Evolutionary conservation across 2,888 invertebrate genomes (phyloP).

Genomic region (Drosophila paucipuncta): DNA sequence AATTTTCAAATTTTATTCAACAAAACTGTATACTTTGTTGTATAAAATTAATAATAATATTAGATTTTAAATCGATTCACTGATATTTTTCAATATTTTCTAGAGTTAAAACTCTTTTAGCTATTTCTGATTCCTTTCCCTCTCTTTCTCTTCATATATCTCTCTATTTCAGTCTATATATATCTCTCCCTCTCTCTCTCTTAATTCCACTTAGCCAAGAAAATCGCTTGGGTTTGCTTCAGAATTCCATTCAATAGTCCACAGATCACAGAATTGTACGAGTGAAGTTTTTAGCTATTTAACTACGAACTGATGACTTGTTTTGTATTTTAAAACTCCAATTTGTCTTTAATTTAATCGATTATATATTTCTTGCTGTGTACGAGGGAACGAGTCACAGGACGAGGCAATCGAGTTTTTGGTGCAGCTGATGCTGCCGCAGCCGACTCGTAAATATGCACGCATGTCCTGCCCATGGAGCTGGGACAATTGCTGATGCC

Average conservation of each 20-base stretch:
- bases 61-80: fast-evolving
- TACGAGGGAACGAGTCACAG: slow-evolving; percentile 11
- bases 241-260: background rate
- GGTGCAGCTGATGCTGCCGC: slow-evolving; percentile 80
- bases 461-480: slow-evolving; percentile 74
- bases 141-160: background rate
- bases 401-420: slow-evolving; percentile 77
- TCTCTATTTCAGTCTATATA: background rate
- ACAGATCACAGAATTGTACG: too few species aligned
- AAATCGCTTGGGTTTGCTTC: background rate
- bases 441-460: slow-evolving; percentile 81
- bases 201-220: background rate
- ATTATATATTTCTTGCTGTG: background rate
- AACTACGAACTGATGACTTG: background rate
- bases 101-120: background rate
- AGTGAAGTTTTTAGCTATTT: background rate
- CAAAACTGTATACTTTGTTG: background rate
- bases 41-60: background rate
- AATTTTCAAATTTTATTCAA: background rate
- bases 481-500: slow-evolving; percentile 57
- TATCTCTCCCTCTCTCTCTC: background rate
- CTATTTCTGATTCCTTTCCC: too few species aligned
- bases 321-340: background rate
- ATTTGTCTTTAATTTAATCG: background rate
- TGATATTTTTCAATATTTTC: background rate